Evolutionary conservation across 2,888 invertebrate species (phyloP).

Genomic region (Xylophagus ater): DNA sequence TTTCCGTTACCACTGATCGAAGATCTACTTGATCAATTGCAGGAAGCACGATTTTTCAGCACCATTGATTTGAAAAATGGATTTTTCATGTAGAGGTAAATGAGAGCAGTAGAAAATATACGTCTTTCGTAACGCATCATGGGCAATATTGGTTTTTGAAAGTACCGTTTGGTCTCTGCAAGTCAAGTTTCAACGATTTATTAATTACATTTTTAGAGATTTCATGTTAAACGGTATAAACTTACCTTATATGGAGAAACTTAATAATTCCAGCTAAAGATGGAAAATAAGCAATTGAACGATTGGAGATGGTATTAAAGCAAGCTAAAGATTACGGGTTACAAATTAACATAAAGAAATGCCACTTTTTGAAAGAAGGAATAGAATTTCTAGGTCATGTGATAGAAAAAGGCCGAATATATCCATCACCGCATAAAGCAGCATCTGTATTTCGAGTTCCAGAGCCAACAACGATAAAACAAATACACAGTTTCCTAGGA

Average conservation of each 20-base stretch:
- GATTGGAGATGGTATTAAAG: neutral
- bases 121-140: constrained; percentile 27
- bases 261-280: neutral
- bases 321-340: neutral
- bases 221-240: neutral
- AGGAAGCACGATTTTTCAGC: constrained; percentile 20
- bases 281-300: neutral
- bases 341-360: constrained; percentile 12
- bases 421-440: constrained; percentile 10
- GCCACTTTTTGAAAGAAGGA: constrained; percentile 2
- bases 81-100: constrained; percentile 25
- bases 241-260: too few relatives aligned
- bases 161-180: constrained; percentile 35
- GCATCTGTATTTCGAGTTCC: constrained; percentile 15
- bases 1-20: constrained; percentile 21
- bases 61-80: constrained; percentile 23
- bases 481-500: too few relatives aligned
- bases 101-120: constrained; percentile 22
- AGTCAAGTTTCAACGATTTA: constrained; percentile 24
- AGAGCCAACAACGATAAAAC: constrained; percentile 8
- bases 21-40: constrained; percentile 21
- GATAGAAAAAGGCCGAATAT: constrained; percentile 7
- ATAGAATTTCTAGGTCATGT: constrained; percentile 12
- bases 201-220: constrained; percentile 12
- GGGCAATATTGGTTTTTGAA: constrained; percentile 25